Conservation (phyloP, 2,113 vertebrate genomes). For the Poeciliopsis prolifica region DNA sequence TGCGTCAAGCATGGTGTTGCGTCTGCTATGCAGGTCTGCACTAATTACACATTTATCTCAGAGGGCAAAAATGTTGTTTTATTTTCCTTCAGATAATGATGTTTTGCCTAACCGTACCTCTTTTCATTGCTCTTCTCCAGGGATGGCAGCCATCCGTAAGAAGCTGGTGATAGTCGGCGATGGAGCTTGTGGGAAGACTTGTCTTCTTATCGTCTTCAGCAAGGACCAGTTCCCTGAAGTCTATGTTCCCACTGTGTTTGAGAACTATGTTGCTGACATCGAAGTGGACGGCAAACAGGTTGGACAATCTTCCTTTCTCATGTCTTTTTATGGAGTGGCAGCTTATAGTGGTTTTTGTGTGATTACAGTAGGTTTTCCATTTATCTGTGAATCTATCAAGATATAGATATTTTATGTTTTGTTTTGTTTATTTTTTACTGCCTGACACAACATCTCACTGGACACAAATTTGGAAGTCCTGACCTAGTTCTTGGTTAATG, state of each 20-base stretch:
- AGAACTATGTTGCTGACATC: constrained; percentile 99
- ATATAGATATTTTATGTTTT: too few species aligned
- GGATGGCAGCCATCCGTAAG: constrained; percentile 98
- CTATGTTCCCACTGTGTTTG: constrained; percentile 97
- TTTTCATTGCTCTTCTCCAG: constrained; percentile 70
- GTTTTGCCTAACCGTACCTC: background rate
- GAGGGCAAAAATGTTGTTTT: background rate
- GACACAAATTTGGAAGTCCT: constrained; percentile 30
- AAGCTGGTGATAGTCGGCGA: constrained; percentile 99
- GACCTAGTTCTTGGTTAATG: constrained; percentile 42
- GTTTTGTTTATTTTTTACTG: background rate
- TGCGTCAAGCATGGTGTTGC: constrained; percentile 6
- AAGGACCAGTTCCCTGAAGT: constrained; percentile 99
- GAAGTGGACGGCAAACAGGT: constrained; percentile 99
- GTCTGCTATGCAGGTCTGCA: background rate
- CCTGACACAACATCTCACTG: constrained; percentile 9
- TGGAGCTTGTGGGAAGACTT: constrained; percentile 98
- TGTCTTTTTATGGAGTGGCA: background rate
- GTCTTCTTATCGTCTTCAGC: constrained; percentile 98
- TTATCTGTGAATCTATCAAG: too few species aligned
- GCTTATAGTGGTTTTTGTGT: background rate
- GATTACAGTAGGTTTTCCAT: too few species aligned
- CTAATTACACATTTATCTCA: background rate
- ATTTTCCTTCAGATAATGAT: background rate
- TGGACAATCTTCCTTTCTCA: constrained; percentile 19